Base-by-base conservation (phyloP, 2,888 invertebrate species). In the Ecliptopera silaceata region DNA sequence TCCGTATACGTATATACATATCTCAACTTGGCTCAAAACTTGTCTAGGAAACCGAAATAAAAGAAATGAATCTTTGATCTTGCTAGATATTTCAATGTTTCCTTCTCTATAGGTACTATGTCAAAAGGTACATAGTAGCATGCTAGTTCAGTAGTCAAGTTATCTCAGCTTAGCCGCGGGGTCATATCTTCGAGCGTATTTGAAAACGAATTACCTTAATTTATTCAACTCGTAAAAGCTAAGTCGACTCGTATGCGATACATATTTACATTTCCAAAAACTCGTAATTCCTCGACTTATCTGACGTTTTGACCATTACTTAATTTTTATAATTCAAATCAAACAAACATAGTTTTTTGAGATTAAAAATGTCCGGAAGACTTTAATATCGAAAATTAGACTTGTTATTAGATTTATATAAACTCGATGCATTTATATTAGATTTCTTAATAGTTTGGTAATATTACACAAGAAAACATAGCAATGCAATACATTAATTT, bases 181-280 rank as follows among this genome's bases (percentile, higher is more conserved):
- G 54, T 54, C 54, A 50, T 51, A 59, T 54, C 51, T 54, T 54
- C 42, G 34, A 50, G 22, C 42, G 32, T 22, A 50, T 54, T 50
- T 45, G 32, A 41, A 53, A 59, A 50, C 29, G 46, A 43, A 50
- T 38, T 45, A 49, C 39, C 32, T 43, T 43, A 59, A 51, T 54
- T 50, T 59, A 59, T 59, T 59, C 50, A 12, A 43, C 47, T 47
- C 49, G 45, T 54, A 59, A 58, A 51, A 47, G 29, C 20, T 39
- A 39, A 48, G 49, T 36, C 36, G 36, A 15, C 15, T 36, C 36
- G 12, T 26, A 50, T 50, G 20, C 41, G 42, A 46, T 46, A n/a
- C n/a, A n/a, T n/a, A 55, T 58, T 57, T 52, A 38, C 47, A 52
- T 57, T 52, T 49, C 32, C 3, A 44, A 44, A 39, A 44, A 17